Percentiles rank a stretch among this genome's conserved stretches.
Conservation (phyloP, 2,888 invertebrate genomes). For the Carabus problematicus region DNA sequence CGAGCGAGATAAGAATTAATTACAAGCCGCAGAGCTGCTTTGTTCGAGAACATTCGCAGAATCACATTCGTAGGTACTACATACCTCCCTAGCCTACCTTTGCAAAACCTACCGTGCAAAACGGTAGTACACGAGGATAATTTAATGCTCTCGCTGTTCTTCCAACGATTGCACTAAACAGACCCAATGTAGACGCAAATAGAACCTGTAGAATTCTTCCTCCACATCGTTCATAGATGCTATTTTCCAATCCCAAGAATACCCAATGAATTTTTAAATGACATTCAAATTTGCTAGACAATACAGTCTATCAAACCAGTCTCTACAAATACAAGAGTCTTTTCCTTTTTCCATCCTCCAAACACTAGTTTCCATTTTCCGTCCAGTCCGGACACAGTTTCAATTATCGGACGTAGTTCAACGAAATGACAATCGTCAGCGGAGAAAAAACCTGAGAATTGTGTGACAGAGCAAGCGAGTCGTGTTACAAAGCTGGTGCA, state of each 20-base stretch:
- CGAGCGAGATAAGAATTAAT: constrained; percentile 63
- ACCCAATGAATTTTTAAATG: neutral
- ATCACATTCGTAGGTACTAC: constrained; percentile 54
- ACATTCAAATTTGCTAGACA: neutral
- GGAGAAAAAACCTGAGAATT: neutral
- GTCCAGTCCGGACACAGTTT: constrained; percentile 27
- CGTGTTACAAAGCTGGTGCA: too few relatives aligned
- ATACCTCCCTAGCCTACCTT: constrained; percentile 6
- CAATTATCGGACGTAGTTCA: constrained; percentile 36
- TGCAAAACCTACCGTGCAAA: too few relatives aligned
- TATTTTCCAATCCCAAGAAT: too few relatives aligned
- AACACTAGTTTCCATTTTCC: neutral
- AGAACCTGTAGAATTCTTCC: too few relatives aligned
- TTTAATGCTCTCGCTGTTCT: constrained; percentile 53
- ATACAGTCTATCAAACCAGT: too few relatives aligned
- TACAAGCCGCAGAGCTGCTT: constrained; percentile 59
- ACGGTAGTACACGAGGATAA: too few relatives aligned
- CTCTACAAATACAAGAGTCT: neutral
- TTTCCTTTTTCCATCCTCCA: neutral
- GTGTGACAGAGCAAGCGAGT: too few relatives aligned
- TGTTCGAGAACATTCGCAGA: constrained; percentile 54
- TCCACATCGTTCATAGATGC: neutral
- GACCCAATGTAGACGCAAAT: neutral
- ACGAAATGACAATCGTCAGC: constrained; percentile 18
- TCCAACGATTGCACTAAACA: neutral